These are phyloP conservation scores for Nyctalus aviator DNA, from an alignment of 2,797 vertebrate genomes.

Conservation along the genomic window DNA sequence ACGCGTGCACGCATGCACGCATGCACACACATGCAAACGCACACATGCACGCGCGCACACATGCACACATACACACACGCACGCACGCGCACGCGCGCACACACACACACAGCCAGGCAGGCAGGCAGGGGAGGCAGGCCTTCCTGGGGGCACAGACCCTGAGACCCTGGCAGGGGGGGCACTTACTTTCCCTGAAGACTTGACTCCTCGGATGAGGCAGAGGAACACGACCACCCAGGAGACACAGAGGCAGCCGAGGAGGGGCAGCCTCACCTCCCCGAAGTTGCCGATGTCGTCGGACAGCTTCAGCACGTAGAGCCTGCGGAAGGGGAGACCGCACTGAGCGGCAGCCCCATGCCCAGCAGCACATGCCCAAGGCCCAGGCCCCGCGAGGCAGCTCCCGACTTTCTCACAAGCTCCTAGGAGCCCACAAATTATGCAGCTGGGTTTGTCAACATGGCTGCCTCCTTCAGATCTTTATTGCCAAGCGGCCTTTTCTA, in stretches of 20 bases:
- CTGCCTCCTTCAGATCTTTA: not conserved
- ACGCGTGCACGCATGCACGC: not conserved
- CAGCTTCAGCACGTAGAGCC: slow-evolving; percentile 95
- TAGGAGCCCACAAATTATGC: not conserved
- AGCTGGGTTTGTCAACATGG: not conserved
- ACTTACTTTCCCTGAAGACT: slow-evolving; percentile 98
- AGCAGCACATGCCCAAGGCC: not conserved
- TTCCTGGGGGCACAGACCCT: not conserved
- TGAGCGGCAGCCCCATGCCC: not conserved
- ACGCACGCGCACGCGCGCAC: not conserved
- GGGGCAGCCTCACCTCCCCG: slow-evolving; percentile 95
- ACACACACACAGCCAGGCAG: not conserved
- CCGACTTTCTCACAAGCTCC: not conserved
- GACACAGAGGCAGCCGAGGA: slow-evolving; percentile 95
- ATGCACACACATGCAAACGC: not conserved
- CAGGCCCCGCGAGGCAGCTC: not conserved
- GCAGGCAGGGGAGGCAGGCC: too few species aligned
- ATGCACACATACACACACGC: too few species aligned
- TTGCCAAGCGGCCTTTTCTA: not conserved
- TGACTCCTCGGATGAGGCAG: slow-evolving; percentile 98
- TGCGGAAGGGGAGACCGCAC: slow-evolving; percentile 67
- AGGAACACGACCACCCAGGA: slow-evolving; percentile 99
- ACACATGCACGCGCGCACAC: not conserved
- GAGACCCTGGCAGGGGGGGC: not conserved
- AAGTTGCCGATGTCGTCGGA: slow-evolving; percentile 97